Evolutionary conservation across 2,797 vertebrate genomes (phyloP).

Genomic region (Acrossocheilus wenchowensis): DNA sequence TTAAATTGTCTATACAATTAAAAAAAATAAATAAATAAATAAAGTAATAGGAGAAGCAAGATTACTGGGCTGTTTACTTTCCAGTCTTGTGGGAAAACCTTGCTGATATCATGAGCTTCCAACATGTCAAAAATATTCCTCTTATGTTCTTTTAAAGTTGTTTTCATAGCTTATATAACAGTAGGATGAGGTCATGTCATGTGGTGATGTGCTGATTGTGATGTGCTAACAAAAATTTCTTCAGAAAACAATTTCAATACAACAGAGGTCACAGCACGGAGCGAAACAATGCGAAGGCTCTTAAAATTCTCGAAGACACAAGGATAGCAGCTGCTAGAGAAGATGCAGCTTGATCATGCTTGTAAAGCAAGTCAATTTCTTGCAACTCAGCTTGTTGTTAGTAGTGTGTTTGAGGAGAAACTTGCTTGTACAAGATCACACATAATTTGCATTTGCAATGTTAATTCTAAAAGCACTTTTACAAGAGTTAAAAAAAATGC

Average conservation of each 20-base stretch:
- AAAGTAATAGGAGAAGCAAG: background rate
- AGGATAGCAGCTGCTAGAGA: background rate
- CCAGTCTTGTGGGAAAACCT: background rate
- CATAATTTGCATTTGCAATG: background rate
- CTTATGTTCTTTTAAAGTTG: background rate
- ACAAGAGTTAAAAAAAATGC: background rate
- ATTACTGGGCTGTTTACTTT: background rate
- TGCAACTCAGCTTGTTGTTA: background rate
- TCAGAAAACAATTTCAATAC: background rate
- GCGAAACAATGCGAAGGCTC: background rate
- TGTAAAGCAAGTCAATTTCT: background rate
- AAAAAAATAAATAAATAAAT: background rate
- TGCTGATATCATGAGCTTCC: background rate
- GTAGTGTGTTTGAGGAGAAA: background rate
- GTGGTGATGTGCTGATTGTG: background rate
- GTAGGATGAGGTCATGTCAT: background rate
- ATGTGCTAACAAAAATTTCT: background rate
- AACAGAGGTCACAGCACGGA: background rate
- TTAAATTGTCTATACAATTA: background rate
- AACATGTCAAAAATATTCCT: background rate
- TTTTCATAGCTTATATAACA: no score
- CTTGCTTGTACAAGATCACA: background rate
- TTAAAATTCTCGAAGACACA: background rate
- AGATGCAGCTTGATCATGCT: background rate
- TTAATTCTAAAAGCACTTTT: background rate